Evolutionary conservation across 2,113 vertebrate species (phyloP), one percentile per base, ranked within the genome.

Genomic region (Corythoichthys haematopterus): DNA sequence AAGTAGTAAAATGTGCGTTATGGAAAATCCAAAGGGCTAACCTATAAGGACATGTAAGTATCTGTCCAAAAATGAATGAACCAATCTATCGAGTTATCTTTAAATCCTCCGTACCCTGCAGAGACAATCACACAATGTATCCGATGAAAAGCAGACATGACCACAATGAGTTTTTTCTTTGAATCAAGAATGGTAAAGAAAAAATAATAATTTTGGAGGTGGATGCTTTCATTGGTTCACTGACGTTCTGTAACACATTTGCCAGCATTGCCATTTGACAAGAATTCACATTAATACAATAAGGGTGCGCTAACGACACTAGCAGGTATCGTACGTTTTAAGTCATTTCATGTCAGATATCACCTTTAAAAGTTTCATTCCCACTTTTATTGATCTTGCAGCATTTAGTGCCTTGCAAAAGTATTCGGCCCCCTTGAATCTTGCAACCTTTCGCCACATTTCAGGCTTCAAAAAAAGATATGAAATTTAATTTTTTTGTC

Each of bases 301-400:
- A 20, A 53, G n/a, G n/a, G n/a, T 53, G 51, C 2, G 51, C 51
- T 28, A 35, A 56, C 3, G 28, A 56, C 53, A 35, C 11, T 28
- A 56, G 53, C 28, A 56, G 53, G 33, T 56, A 46, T 40, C n/a
- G 28, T 45, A 63, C 38, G 12, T 33, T 63, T 45, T 28, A 56
- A 56, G 78, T 83, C 64, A 10, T 3, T 72, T 72, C 62, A 76
- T 74, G 47, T 56, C 28, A 13, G 33, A 46, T 67, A 79, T 58
- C 71, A 78, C 70, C 73, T 65, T 37, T 6, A 65, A 38, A 71
- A 20, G 28, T 65, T 85, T 63, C 75, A 80, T 84, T 76, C 55
- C 82, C 79, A 75, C 75, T 66, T 75, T 60, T 45, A 43, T 46
- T 45, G 59, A 62, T 40, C 11, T 61, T n/a, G 11, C 57, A n/a